A percentile compares a stretch with the other conserved stretches of the same genome.
phyloP scores from a whole-genome alignment of 2,888 invertebrate species.

The Geophilus truncorum region DNA sequence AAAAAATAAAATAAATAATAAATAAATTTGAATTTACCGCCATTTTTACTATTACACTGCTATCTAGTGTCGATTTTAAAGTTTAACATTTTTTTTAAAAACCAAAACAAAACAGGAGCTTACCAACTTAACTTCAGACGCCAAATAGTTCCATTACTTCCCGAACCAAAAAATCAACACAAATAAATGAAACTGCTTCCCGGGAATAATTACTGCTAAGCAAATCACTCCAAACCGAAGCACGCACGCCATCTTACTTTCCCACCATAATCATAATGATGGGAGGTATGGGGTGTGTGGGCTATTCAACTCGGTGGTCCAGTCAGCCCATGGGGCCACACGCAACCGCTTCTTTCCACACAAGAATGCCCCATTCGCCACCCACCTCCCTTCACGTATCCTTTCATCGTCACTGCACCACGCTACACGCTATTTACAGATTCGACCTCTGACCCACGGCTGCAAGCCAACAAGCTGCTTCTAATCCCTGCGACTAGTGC shows the following conservation, averaged over 20 bases:
- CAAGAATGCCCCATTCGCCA: neutral
- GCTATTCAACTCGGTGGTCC: neutral
- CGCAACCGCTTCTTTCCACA: neutral
- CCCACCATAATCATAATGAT: neutral
- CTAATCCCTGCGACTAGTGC: conserved; percentile 4
- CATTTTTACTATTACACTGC: too few species aligned
- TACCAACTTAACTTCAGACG: too few species aligned
- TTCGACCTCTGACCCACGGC: neutral
- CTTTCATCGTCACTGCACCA: neutral
- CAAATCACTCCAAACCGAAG: neutral
- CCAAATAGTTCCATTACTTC: too few species aligned
- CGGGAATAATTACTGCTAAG: neutral
- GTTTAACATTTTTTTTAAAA: too few species aligned
- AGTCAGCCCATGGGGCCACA: too few species aligned
- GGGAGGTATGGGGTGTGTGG: neutral
- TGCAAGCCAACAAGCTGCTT: neutral
- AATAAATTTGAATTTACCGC: too few species aligned
- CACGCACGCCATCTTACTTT: neutral
- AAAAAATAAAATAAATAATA: too few species aligned
- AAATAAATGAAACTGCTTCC: too few species aligned
- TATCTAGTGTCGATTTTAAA: too few species aligned
- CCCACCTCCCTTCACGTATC: too few species aligned
- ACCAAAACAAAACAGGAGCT: too few species aligned
- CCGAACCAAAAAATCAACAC: too few species aligned
- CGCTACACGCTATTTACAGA: conserved; percentile 5